Percentiles rank a stretch among this genome's conserved stretches.
These are phyloP conservation scores for Coracias cyanogaster DNA, from an alignment of 2,797 vertebrate genomes.

Conservation along the genomic window DNA sequence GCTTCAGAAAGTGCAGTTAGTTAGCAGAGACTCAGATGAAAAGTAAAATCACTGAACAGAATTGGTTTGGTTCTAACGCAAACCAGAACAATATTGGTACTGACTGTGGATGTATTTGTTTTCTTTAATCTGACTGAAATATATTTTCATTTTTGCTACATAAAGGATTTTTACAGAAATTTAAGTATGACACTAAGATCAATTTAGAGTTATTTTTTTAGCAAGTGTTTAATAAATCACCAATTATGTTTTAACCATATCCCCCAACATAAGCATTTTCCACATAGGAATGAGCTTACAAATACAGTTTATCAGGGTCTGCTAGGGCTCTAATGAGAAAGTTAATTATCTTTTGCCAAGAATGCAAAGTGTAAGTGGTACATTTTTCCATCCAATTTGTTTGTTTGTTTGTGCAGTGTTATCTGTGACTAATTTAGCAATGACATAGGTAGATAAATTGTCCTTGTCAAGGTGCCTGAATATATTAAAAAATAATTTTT, in stretches of 20 bases:
- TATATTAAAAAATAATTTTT: neutral
- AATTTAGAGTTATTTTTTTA: neutral
- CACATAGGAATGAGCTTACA: neutral
- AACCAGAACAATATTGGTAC: neutral
- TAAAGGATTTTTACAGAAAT: neutral
- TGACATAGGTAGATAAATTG: neutral
- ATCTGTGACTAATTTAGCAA: neutral
- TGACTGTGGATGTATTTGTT: neutral
- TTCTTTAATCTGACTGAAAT: neutral
- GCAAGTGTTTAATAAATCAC: neutral
- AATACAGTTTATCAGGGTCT: neutral
- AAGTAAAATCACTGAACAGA: too few relatives aligned
- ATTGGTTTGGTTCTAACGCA: too few relatives aligned
- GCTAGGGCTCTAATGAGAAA: neutral
- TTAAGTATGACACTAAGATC: neutral
- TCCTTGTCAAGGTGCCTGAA: neutral
- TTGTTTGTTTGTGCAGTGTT: neutral
- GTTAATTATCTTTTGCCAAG: neutral
- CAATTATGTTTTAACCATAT: neutral
- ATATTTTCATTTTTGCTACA: neutral
- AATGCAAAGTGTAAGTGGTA: neutral
- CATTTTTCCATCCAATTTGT: fast-evolving
- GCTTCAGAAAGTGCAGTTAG: too few relatives aligned
- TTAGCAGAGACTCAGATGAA: too few relatives aligned
- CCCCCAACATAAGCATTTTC: neutral